phyloP scores from a whole-genome alignment of 2,888 invertebrate genomes.

The Drosophila mimetica region DNA sequence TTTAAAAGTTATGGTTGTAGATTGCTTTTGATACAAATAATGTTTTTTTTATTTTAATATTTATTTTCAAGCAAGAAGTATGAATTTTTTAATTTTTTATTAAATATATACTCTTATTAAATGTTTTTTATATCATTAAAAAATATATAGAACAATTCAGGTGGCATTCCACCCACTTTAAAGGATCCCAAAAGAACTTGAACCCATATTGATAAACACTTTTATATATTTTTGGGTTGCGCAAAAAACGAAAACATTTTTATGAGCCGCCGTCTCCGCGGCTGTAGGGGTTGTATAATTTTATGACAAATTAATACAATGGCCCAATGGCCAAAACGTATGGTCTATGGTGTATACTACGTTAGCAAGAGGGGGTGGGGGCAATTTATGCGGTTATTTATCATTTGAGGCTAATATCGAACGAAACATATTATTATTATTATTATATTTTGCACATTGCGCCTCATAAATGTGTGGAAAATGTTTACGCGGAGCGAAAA shows the following conservation, averaged over 20 bases:
- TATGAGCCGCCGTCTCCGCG: conserved; percentile 28
- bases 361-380: not conserved
- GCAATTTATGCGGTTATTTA: conserved; percentile 72
- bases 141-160: conserved; percentile 29
- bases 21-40: no score
- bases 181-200: conserved; percentile 1
- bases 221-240: conserved; percentile 16
- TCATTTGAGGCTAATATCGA: conserved; percentile 61
- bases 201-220: conserved; percentile 32
- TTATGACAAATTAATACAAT: conserved; percentile 79
- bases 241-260: conserved; percentile 43
- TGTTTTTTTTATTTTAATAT: no score
- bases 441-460: conserved; percentile 74
- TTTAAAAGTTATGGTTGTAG: no score
- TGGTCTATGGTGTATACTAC: conserved; percentile 30
- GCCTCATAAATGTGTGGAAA: conserved; percentile 54
- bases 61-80: no score
- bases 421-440: conserved; percentile 71
- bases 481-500: conserved; percentile 48
- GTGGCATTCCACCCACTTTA: conserved; percentile 33
- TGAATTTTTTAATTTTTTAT: no score
- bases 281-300: conserved; percentile 65
- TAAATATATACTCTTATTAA: no score
- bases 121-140: not conserved
- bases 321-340: conserved; percentile 48